A percentile compares a stretch with the other conserved stretches of the same genome.
phyloP scores from a whole-genome alignment of 2,888 invertebrate genomes.

The Arenicola marina region DNA sequence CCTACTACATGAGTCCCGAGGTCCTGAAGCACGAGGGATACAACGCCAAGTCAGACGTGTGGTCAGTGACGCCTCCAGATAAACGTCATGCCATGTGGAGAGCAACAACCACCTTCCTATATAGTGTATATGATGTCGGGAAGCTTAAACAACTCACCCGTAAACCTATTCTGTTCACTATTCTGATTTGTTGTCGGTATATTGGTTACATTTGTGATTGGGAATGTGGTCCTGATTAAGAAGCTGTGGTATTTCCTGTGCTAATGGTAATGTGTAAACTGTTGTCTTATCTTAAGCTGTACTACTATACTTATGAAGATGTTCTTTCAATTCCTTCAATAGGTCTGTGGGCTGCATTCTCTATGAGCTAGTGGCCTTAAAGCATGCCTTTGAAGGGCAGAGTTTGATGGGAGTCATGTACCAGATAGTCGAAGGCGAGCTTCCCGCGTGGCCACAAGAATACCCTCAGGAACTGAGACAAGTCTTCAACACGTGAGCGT shows the following conservation, averaged over 20 bases:
- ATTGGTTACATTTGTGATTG: no score
- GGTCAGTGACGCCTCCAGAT: constrained; percentile 51
- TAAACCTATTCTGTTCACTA: no score
- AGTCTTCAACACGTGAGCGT: constrained; percentile 51
- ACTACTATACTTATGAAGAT: no score
- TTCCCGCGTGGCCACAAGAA: constrained; percentile 51
- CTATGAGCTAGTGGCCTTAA: constrained; percentile 58
- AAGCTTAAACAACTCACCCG: no score
- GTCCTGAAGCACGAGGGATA: constrained; percentile 62
- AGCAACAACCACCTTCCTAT: no score
- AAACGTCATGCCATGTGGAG: no score
- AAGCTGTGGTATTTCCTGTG: no score
- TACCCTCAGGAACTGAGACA: constrained; percentile 54
- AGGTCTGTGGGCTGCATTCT: constrained; percentile 62
- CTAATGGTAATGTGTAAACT: no score
- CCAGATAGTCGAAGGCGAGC: constrained; percentile 59
- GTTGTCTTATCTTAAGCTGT: no score
- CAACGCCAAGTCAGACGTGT: constrained; percentile 62
- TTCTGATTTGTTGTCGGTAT: no score
- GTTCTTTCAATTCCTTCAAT: constrained; percentile 9
- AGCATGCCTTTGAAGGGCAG: constrained; percentile 60
- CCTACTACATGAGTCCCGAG: constrained; percentile 63
- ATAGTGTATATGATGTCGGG: no score
- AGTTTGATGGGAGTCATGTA: constrained; percentile 61
- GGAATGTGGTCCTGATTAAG: no score